Evolutionary conservation across 2,113 vertebrate genomes (phyloP).

Genomic region (Menura novaehollandiae): DNA sequence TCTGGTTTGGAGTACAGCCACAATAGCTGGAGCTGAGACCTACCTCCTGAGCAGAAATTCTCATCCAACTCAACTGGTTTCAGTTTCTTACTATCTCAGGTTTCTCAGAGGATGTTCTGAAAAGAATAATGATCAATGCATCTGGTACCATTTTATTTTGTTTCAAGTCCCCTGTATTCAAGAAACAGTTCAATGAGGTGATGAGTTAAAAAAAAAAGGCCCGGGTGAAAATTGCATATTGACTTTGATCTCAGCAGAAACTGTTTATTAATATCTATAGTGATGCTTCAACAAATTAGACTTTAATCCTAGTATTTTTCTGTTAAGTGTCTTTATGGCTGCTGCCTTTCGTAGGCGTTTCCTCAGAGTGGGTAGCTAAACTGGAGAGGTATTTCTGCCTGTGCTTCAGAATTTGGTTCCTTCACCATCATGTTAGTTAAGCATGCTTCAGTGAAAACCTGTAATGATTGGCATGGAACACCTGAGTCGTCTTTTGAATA

Average conservation of each 20-base stretch:
- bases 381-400: background rate
- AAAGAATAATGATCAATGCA: background rate
- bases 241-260: background rate
- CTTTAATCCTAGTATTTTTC: background rate
- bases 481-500: background rate
- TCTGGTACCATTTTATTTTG: background rate
- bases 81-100: background rate
- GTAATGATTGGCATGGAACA: background rate
- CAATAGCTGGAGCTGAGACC: background rate
- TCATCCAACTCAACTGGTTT: background rate
- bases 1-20: background rate
- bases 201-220: background rate
- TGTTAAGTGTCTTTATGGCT: background rate
- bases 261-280: background rate
- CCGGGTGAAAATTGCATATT: background rate
- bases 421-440: background rate
- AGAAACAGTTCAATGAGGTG: background rate
- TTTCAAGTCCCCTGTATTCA: background rate
- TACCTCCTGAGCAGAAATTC: background rate
- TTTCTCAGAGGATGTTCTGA: background rate
- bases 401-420: background rate
- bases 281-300: background rate
- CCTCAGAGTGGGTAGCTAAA: background rate
- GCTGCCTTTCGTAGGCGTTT: background rate
- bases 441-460: background rate